Evolutionary conservation across 2,113 vertebrate species (phyloP).

Genomic region (Chionodraco myersi): DNA sequence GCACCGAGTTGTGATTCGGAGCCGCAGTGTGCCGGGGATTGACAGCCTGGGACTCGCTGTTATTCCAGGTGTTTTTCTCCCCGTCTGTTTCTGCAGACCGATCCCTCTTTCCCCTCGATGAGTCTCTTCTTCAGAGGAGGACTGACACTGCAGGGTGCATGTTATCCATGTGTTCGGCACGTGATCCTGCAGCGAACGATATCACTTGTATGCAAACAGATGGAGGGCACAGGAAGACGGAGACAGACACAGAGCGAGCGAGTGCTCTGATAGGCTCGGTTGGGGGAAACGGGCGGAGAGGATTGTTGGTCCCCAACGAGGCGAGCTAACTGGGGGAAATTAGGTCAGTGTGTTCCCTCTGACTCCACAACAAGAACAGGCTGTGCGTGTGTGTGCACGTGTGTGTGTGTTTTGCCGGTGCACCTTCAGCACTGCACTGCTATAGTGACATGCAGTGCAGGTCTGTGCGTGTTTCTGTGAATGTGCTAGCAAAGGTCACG

Average conservation of each 20-base stretch:
- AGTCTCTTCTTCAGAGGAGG: constrained; percentile 2
- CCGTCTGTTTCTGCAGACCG: constrained; percentile 25
- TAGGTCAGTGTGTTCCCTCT: constrained; percentile 82
- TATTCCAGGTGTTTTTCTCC: constrained; percentile 71
- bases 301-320: constrained; percentile 80
- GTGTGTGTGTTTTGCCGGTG: constrained; percentile 40
- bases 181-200: constrained; percentile 8
- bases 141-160: constrained; percentile 4
- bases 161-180: constrained; percentile 18
- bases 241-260: constrained; percentile 55
- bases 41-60: constrained; percentile 63
- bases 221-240: constrained; percentile 65
- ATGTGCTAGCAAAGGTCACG: not conserved
- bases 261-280: constrained; percentile 68
- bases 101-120: constrained; percentile 12
- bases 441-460: constrained; percentile 29
- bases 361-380: constrained; percentile 74
- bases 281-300: constrained; percentile 75
- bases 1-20: constrained; percentile 52
- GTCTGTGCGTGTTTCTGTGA: constrained; percentile 38
- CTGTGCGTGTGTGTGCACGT: constrained; percentile 40
- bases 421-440: constrained; percentile 44
- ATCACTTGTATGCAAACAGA: constrained; percentile 56
- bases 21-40: constrained; percentile 50
- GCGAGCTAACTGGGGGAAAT: constrained; percentile 79